phyloP scores from a whole-genome alignment of 2,888 invertebrate species.

The Neoaliturus tenellus region DNA sequence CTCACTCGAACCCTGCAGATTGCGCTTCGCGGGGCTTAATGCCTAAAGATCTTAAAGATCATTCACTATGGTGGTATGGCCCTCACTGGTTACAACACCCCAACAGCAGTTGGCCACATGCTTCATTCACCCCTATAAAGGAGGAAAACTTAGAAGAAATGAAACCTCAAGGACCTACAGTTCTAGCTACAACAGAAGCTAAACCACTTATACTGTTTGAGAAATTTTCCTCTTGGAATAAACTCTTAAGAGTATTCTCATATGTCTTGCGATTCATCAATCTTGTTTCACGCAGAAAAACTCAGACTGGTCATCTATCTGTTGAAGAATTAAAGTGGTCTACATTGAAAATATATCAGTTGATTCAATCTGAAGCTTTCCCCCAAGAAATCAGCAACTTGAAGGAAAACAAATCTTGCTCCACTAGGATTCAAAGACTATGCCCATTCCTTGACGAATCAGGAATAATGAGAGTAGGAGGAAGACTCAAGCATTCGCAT shows the following conservation, averaged over 20 bases:
- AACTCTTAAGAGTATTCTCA: background rate
- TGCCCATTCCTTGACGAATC: constrained; percentile 36
- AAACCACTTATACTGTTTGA: background rate
- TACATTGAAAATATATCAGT: background rate
- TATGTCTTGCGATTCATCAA: background rate
- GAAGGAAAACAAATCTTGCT: background rate
- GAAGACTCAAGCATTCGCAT: constrained; percentile 51
- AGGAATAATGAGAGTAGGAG: constrained; percentile 61
- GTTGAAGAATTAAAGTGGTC: background rate
- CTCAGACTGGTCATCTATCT: background rate
- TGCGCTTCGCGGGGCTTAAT: constrained; percentile 67
- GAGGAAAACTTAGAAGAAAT: background rate
- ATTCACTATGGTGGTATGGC: constrained; percentile 65
- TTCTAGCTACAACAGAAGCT: background rate
- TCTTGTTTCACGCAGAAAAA: background rate
- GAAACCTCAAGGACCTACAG: background rate
- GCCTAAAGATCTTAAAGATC: constrained; percentile 58
- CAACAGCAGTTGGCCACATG: constrained; percentile 51
- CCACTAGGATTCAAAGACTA: constrained; percentile 26
- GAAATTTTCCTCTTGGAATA: constrained; percentile 10
- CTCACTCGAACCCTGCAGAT: constrained; percentile 68
- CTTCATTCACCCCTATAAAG: background rate
- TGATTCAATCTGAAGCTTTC: constrained; percentile 22
- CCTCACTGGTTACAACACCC: constrained; percentile 61
- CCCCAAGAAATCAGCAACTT: constrained; percentile 14